phyloP scores from a whole-genome alignment of 2,888 invertebrate species.

The Tinea pellionella region DNA sequence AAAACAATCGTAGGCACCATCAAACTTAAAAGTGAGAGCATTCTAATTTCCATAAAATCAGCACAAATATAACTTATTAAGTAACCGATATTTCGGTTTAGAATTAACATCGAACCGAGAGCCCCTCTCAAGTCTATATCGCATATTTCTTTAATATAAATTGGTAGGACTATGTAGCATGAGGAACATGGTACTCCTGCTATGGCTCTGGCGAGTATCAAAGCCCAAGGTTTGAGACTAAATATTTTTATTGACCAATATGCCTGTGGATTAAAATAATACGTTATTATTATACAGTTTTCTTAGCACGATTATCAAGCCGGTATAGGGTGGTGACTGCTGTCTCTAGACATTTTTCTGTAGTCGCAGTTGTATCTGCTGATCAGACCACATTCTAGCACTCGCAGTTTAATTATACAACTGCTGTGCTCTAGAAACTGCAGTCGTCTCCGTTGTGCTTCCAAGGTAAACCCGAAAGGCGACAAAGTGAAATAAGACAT shows the following conservation, averaged over 20 bases:
- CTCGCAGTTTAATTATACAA: too few relatives aligned
- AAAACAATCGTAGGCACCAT: slow-evolving; percentile 43
- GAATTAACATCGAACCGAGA: slow-evolving; percentile 51
- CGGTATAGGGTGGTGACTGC: too few relatives aligned
- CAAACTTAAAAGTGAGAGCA: slow-evolving; percentile 52
- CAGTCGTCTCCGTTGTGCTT: too few relatives aligned
- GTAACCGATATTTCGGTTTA: slow-evolving; percentile 59
- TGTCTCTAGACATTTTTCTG: too few relatives aligned
- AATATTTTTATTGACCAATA: slow-evolving; percentile 57
- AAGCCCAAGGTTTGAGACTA: slow-evolving; percentile 49
- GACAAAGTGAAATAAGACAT: too few relatives aligned
- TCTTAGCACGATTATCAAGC: too few relatives aligned
- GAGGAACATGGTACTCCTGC: slow-evolving; percentile 60
- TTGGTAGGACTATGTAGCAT: slow-evolving; percentile 59
- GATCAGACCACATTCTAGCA: too few relatives aligned
- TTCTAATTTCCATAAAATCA: slow-evolving; percentile 37
- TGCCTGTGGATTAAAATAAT: slow-evolving; percentile 28
- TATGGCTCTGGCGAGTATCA: slow-evolving; percentile 52
- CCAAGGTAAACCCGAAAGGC: too few relatives aligned
- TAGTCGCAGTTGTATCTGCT: too few relatives aligned
- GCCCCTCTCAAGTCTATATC: slow-evolving; percentile 56
- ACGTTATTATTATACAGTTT: background rate
- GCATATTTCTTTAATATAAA: slow-evolving; percentile 59
- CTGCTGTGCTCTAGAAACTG: too few relatives aligned
- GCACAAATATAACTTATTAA: slow-evolving; percentile 49